Percentiles rank a stretch among this genome's conserved stretches.
Evolutionary conservation across 2,888 invertebrate genomes (phyloP).

Genomic region (Tenthredo livida): DNA sequence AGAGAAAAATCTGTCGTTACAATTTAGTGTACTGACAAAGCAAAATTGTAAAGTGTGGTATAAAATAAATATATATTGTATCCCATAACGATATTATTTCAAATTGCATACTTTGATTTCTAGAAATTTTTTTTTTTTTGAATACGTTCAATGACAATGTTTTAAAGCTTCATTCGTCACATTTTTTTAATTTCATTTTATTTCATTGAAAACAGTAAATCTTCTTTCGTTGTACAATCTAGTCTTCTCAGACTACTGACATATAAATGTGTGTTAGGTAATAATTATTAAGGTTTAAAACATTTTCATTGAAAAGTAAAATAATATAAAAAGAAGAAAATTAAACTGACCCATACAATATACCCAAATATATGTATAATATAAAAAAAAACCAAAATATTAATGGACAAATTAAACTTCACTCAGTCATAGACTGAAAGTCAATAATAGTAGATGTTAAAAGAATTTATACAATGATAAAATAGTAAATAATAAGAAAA

Average conservation of each 20-base stretch:
- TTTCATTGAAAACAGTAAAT: not conserved
- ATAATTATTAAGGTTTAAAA: not conserved
- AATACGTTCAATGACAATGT: conserved; percentile 40
- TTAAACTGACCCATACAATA: not conserved
- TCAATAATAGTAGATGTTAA: conserved; percentile 9
- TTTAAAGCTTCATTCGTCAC: not conserved
- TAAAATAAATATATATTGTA: conserved; percentile 54
- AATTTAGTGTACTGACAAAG: conserved; percentile 46
- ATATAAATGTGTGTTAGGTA: not conserved
- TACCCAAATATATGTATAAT: conserved; percentile 29
- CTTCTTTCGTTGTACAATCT: conserved; percentile 15
- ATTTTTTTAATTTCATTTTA: not conserved
- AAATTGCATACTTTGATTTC: conserved; percentile 18
- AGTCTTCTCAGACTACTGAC: not conserved
- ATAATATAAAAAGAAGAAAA: conserved; percentile 22
- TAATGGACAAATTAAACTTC: conserved; percentile 56
- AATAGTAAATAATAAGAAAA: conserved; percentile 64
- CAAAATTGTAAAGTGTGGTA: conserved; percentile 50
- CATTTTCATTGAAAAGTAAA: conserved; percentile 46
- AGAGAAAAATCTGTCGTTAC: conserved; percentile 44
- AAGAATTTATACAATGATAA: conserved; percentile 45
- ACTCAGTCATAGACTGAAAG: conserved; percentile 22
- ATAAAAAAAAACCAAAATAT: conserved; percentile 49
- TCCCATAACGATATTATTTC: conserved; percentile 34
- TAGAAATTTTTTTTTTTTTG: not conserved